Percentiles rank a stretch among this genome's conserved stretches.
Conservation (phyloP, 2,113 vertebrate genomes). For the Phaethornis superciliosus region DNA sequence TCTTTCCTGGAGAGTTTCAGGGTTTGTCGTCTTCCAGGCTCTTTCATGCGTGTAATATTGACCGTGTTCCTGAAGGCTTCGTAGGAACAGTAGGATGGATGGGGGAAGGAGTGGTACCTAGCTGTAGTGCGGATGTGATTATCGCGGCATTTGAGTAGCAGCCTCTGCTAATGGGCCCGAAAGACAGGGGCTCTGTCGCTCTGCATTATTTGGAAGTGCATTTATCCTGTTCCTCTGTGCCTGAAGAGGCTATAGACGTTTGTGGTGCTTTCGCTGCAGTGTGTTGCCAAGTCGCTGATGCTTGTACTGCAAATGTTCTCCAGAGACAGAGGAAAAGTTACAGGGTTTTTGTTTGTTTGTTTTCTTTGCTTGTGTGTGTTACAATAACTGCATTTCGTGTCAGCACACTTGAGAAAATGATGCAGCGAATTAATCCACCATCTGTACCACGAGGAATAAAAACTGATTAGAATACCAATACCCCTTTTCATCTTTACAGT, state of each 20-base stretch:
- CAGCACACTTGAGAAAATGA: slow-evolving; percentile 72
- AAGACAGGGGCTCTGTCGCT: neutral
- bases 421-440: slow-evolving; percentile 75
- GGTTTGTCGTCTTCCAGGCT: neutral
- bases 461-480: slow-evolving; percentile 43
- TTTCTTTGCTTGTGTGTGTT: neutral
- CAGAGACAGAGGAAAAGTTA: neutral
- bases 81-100: neutral
- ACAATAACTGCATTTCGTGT: neutral
- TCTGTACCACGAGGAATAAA: slow-evolving; percentile 53
- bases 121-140: neutral
- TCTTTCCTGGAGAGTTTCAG: neutral
- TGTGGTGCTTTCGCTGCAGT: neutral
- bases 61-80: neutral
- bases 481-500: slow-evolving; percentile 11
- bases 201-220: neutral
- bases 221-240: neutral
- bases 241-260: neutral
- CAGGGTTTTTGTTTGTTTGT: neutral
- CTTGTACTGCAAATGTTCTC: neutral
- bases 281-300: slow-evolving; percentile 7
- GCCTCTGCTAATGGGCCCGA: neutral
- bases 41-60: neutral
- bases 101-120: neutral
- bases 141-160: neutral